Percentiles rank a stretch among this genome's conserved stretches.
These are phyloP conservation scores for Prochilodus magdalenae DNA, from an alignment of 2,113 vertebrate species.

Conservation along the genomic window DNA sequence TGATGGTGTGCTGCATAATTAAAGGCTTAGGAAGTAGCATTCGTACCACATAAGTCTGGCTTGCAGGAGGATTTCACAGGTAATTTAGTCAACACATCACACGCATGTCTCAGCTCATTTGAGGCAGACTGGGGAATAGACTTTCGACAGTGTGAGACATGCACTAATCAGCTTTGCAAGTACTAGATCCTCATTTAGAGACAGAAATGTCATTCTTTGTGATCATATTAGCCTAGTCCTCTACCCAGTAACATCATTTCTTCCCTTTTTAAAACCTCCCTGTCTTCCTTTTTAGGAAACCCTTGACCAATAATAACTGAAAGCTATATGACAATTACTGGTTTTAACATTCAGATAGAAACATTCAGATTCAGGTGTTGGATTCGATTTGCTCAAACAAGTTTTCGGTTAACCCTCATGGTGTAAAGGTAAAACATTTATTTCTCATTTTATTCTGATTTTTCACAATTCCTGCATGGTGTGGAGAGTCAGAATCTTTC, in stretches of 20 bases:
- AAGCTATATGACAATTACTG: too few relatives aligned
- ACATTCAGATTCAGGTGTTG: too few relatives aligned
- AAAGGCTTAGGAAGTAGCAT: background rate
- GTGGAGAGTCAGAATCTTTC: too few relatives aligned
- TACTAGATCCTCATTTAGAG: constrained; percentile 5
- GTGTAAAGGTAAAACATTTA: too few relatives aligned
- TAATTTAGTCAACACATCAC: background rate
- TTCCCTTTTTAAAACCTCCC: background rate
- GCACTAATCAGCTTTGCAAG: constrained; percentile 6
- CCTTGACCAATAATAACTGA: too few relatives aligned
- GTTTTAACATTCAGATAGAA: too few relatives aligned
- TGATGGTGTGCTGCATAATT: background rate
- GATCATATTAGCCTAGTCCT: background rate
- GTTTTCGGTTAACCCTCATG: too few relatives aligned
- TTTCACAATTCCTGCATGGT: too few relatives aligned
- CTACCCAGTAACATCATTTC: background rate
- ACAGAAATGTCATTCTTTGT: background rate
- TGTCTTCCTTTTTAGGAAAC: too few relatives aligned
- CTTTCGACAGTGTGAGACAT: background rate
- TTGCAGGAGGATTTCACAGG: background rate
- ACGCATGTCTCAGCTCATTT: background rate
- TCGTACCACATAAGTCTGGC: background rate
- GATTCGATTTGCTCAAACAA: too few relatives aligned
- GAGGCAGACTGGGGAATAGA: background rate
- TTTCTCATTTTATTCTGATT: too few relatives aligned